Evolutionary conservation across 2,888 invertebrate genomes (phyloP), one percentile per base, ranked within the genome.

Genomic region (Catotricha subobsoleta): DNA sequence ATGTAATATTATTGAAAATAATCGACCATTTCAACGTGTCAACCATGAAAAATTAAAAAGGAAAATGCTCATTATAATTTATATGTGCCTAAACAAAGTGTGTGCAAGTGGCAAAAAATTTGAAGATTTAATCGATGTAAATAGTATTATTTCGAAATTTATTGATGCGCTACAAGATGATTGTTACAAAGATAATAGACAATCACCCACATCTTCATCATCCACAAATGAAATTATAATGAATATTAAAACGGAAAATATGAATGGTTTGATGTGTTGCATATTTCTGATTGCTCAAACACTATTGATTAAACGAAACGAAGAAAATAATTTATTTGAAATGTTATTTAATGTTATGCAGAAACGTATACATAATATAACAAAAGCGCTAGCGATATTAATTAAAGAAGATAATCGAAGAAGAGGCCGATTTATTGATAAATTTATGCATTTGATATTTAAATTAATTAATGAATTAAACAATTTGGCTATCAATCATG

Each of bases 1-100:
- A 12, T 28, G 15, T 18, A 12, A 13, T 10, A 28, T 15, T 25
- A 38, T 38, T 18, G 27, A 16, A 4, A 3, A 38, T 12, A 27
- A 16, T 16, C n/a, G 10, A 1, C 52, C 54, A 39, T 48, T 62
- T 13, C 47, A 47, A 2, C 43, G 40, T 0, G 37, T 47, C 13
- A 57, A 60, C 44, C 50, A 52, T 20, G 49, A 52, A 41, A 50
- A 56, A 23, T 55, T 62, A 9, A 58, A 55, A 48, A 51, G 51
- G 3, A 56, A 59, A 44, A 44, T 60, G 5, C 43, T 62, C 1
- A 52, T 51, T 19, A 44, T 62, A 18, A 52, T 57, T 40, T 53
- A 51, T 2, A 50, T 49, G 29, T 60, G 60, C 40, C 51, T 59
- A 9, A 59, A 59, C 30, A 59, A 57, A 20, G 16, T 40, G 6